Percentiles rank a stretch among this genome's conserved stretches.
These are phyloP conservation scores for Drosophila borealis DNA, from an alignment of 2,888 invertebrate species.

Conservation along the genomic window DNA sequence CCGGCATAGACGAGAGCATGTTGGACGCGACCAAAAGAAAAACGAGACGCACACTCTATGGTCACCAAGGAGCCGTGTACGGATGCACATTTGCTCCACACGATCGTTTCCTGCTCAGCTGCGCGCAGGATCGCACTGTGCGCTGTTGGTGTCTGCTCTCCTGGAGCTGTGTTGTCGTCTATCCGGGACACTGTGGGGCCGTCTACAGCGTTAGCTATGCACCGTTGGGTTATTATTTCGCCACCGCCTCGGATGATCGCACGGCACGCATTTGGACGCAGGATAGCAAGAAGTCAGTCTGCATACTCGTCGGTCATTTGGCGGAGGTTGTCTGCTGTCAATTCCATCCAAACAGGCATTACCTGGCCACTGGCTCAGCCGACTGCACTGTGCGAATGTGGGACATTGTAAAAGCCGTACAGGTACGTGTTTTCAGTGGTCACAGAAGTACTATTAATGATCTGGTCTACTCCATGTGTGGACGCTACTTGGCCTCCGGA, in stretches of 20 bases:
- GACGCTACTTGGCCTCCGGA: constrained; percentile 57
- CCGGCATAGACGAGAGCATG: constrained; percentile 51
- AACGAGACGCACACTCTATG: constrained; percentile 38
- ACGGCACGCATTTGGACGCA: constrained; percentile 66
- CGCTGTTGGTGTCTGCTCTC: constrained; percentile 64
- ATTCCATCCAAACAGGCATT: constrained; percentile 66
- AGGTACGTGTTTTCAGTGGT: constrained; percentile 60
- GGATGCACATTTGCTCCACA: constrained; percentile 50
- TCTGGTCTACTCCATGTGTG: constrained; percentile 57
- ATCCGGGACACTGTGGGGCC: constrained; percentile 52
- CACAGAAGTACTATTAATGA: constrained; percentile 34
- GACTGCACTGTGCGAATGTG: constrained; percentile 63
- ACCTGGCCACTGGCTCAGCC: constrained; percentile 64
- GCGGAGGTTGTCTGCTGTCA: constrained; percentile 47
- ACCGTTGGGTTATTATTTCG: constrained; percentile 61
- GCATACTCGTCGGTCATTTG: constrained; percentile 55
- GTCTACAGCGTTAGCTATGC: constrained; percentile 52
- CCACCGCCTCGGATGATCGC: constrained; percentile 51
- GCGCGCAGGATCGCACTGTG: constrained; percentile 54
- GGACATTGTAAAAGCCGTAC: constrained; percentile 50
- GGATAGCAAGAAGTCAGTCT: constrained; percentile 32
- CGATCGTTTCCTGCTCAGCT: constrained; percentile 51
- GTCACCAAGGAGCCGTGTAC: constrained; percentile 55
- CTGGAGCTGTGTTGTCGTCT: constrained; percentile 66
- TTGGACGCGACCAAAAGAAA: constrained; percentile 33